Evolutionary conservation across 2,797 vertebrate genomes (phyloP).

Genomic region (Chloroceryle amazona): DNA sequence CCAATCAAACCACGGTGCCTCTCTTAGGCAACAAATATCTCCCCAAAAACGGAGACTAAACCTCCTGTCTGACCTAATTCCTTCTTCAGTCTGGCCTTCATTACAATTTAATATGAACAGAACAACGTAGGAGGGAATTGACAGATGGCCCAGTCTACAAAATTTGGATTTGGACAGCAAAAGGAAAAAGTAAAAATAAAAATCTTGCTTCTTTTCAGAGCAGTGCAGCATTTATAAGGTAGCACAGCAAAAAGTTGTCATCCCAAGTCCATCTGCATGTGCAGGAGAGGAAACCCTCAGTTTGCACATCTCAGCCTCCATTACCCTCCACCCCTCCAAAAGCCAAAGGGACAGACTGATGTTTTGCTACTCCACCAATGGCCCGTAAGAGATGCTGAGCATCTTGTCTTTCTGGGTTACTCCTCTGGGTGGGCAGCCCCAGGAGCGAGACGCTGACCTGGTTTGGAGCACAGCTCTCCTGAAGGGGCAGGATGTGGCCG

Average conservation of each 20-base stretch:
- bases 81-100: conserved; percentile 67
- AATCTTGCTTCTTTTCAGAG: background rate
- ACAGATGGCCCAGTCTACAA: conserved; percentile 71
- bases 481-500: accelerated
- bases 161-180: conserved; percentile 55
- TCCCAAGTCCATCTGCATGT: background rate
- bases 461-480: accelerated
- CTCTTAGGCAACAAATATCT: conserved; percentile 46
- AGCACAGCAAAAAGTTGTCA: background rate
- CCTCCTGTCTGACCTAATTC: conserved; percentile 68
- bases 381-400: background rate
- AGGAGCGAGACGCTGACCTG: background rate
- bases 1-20: conserved; percentile 26
- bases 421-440: background rate
- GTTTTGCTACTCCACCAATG: accelerated
- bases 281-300: background rate
- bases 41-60: conserved; percentile 43
- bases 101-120: conserved; percentile 70
- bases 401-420: background rate
- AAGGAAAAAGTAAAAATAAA: background rate
- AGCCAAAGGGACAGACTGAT: background rate
- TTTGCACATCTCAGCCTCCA: background rate
- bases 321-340: background rate
- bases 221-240: background rate
- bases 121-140: conserved; percentile 70